Conservation (phyloP, 1,140 invertebrate species). For the Trichonephila clavipes region DNA sequence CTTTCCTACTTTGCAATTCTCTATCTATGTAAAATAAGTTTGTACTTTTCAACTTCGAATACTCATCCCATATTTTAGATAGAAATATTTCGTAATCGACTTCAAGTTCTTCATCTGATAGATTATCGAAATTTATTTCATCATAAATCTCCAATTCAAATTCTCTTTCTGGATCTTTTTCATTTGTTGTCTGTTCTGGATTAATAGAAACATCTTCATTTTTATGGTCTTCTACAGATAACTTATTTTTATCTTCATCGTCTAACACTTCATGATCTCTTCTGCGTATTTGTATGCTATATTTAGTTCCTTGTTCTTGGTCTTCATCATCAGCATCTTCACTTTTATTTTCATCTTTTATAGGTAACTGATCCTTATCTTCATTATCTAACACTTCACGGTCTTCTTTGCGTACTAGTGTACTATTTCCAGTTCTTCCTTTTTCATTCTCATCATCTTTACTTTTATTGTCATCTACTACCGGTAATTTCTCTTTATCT, state of each 20-base stretch:
- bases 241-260: not conserved
- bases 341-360: not conserved
- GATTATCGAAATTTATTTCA: conserved; percentile 49
- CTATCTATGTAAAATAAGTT: conserved; percentile 49
- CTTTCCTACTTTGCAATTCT: conserved; percentile 14
- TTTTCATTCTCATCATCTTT: not conserved
- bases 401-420: not conserved
- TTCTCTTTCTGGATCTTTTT: conserved; percentile 11
- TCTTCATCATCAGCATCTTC: not conserved
- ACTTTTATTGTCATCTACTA: not conserved
- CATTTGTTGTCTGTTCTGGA: not conserved
- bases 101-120: conserved; percentile 64
- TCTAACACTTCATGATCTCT: not conserved
- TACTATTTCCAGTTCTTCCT: not conserved
- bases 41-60: not conserved
- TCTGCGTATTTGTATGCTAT: not conserved
- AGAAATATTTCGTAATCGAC: conserved; percentile 54
- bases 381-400: not conserved
- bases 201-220: not conserved
- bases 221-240: not conserved
- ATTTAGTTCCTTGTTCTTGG: not conserved
- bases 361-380: not conserved
- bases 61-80: conserved; percentile 32
- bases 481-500: not conserved
- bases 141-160: conserved; percentile 30